phyloP scores from a whole-genome alignment of 2,888 invertebrate species.

The Epistrophe grossulariae region DNA sequence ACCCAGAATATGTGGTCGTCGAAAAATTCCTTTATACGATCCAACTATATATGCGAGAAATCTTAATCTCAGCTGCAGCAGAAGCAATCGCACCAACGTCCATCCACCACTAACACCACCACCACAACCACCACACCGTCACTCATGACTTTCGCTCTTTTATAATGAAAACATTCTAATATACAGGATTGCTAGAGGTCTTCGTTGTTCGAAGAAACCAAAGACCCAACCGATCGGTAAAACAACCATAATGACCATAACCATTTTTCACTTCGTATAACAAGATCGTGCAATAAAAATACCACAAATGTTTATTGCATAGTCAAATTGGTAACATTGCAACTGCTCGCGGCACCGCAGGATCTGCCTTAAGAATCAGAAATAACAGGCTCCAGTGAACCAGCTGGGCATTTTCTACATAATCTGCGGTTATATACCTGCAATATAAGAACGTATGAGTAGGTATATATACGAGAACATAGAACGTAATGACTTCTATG shows the following conservation, averaged over 20 bases:
- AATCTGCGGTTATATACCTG: slow-evolving; percentile 36
- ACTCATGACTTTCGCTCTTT: slow-evolving; percentile 52
- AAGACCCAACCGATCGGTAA: slow-evolving; percentile 12
- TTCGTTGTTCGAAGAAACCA: slow-evolving; percentile 19
- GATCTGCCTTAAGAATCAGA: slow-evolving; percentile 29
- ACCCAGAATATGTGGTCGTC: slow-evolving; percentile 8
- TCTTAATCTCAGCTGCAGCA: slow-evolving; percentile 53
- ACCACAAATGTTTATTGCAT: slow-evolving; percentile 55
- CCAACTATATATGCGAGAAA: slow-evolving; percentile 15
- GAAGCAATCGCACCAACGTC: slow-evolving; percentile 30
- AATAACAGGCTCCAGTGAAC: slow-evolving; percentile 18
- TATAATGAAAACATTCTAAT: slow-evolving; percentile 61
- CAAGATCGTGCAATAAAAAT: slow-evolving; percentile 64
- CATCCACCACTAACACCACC: slow-evolving; percentile 27
- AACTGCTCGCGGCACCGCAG: slow-evolving; percentile 25
- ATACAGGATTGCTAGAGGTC: slow-evolving; percentile 19
- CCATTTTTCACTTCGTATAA: slow-evolving; percentile 60
- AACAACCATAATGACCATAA: slow-evolving; percentile 57
- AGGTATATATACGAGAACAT: neutral
- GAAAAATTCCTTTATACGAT: slow-evolving; percentile 17
- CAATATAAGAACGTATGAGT: neutral
- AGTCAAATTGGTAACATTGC: slow-evolving; percentile 62
- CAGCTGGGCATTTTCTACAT: slow-evolving; percentile 42
- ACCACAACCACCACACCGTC: slow-evolving; percentile 3
- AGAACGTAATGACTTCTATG: neutral